Conservation (phyloP, 2,888 invertebrate species). For the Galerucella calmariensis region DNA sequence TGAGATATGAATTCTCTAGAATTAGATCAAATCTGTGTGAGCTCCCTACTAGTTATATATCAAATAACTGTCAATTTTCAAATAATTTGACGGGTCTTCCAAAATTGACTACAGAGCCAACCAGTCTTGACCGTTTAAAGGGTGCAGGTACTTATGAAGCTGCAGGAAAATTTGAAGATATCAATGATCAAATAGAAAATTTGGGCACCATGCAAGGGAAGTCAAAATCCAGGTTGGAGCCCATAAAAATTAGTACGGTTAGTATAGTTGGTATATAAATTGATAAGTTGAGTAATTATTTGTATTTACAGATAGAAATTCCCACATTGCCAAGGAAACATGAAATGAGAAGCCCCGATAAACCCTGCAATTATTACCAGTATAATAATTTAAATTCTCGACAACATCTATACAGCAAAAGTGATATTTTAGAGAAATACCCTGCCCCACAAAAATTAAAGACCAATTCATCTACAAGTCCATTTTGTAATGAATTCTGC, state of each 20-base stretch:
- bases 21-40: slow-evolving; percentile 60
- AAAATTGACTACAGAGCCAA: slow-evolving; percentile 52
- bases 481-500: slow-evolving; percentile 48
- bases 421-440: slow-evolving; percentile 17
- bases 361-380: not conserved
- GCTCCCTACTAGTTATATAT: slow-evolving; percentile 63
- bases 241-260: slow-evolving; percentile 33
- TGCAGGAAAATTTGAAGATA: slow-evolving; percentile 50
- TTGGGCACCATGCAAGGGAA: slow-evolving; percentile 48
- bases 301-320: slow-evolving; percentile 9
- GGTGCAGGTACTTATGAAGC: slow-evolving; percentile 55
- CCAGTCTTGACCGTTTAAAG: slow-evolving; percentile 54
- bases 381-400: slow-evolving; percentile 18
- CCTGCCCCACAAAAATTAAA: slow-evolving; percentile 23
- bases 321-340: not conserved
- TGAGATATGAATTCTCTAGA: slow-evolving; percentile 54
- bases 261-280: slow-evolving; percentile 6
- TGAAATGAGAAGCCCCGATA: slow-evolving; percentile 8
- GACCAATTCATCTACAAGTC: slow-evolving; percentile 19
- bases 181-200: slow-evolving; percentile 48
- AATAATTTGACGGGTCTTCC: slow-evolving; percentile 47
- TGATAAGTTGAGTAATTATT: not conserved
- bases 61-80: slow-evolving; percentile 60
- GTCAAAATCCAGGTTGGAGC: slow-evolving; percentile 34
- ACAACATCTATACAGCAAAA: slow-evolving; percentile 42